These are phyloP conservation scores for Frieseomelitta varia DNA, from an alignment of 1,140 invertebrate genomes.

Conservation along the genomic window DNA sequence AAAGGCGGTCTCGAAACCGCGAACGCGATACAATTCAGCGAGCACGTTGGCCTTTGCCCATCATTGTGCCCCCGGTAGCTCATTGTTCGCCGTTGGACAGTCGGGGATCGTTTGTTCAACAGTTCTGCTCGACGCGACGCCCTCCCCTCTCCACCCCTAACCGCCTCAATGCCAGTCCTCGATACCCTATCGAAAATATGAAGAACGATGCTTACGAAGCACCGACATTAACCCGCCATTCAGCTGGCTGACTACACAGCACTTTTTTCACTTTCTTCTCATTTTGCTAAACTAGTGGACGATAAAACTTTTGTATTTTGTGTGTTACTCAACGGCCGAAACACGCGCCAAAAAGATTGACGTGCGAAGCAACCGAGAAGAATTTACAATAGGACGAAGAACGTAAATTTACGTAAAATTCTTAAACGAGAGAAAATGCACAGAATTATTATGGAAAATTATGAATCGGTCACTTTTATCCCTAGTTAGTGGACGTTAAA, in stretches of 20 bases:
- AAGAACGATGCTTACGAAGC: constrained; percentile 24
- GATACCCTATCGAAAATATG: constrained; percentile 47
- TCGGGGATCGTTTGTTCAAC: constrained; percentile 43
- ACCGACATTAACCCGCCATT: constrained; percentile 11
- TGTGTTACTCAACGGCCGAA: too few species aligned
- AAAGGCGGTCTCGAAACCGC: constrained; percentile 40
- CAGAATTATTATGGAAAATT: too few species aligned
- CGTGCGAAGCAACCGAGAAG: too few species aligned
- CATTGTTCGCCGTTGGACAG: constrained; percentile 42
- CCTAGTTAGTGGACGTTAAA: too few species aligned
- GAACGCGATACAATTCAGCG: constrained; percentile 56
- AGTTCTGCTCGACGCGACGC: constrained; percentile 15
- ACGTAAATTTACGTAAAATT: too few species aligned
- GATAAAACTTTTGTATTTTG: too few species aligned
- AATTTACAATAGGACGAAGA: too few species aligned
- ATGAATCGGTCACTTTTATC: too few species aligned
- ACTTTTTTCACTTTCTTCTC: too few species aligned
- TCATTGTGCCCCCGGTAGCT: constrained; percentile 41
- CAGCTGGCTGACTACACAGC: neutral
- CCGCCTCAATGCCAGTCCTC: neutral
- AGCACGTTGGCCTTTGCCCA: constrained; percentile 29
- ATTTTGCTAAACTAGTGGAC: too few species aligned
- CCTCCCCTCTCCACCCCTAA: neutral
- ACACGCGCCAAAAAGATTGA: too few species aligned
- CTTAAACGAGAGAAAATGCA: too few species aligned